phyloP scores from a whole-genome alignment of 2,113 vertebrate genomes.

The Acrocephalus arundinaceus region DNA sequence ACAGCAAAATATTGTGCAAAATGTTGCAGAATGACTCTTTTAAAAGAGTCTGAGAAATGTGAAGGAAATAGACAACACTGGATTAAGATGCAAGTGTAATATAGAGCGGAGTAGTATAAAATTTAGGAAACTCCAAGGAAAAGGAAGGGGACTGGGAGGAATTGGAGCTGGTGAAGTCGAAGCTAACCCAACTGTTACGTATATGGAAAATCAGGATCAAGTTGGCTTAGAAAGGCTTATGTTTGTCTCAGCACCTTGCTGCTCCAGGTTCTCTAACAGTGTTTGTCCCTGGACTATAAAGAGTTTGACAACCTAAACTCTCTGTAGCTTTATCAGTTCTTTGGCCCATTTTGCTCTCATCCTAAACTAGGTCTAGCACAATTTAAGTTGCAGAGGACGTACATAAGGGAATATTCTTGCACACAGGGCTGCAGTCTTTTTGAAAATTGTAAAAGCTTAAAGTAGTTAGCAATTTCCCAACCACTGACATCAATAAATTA shows the following conservation, averaged over 20 bases:
- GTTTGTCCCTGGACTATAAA: not conserved
- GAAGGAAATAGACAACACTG: not conserved
- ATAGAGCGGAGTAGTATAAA: not conserved
- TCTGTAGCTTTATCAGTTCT: not conserved
- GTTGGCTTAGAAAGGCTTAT: not conserved
- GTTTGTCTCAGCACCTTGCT: not conserved
- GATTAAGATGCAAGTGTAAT: not conserved
- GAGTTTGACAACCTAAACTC: not conserved
- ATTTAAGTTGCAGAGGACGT: not conserved
- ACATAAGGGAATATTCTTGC: constrained; percentile 28
- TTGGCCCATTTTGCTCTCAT: constrained; percentile 10
- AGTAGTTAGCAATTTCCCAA: constrained; percentile 29
- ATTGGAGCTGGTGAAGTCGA: not conserved
- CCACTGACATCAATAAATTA: constrained; percentile 54
- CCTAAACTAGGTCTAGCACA: constrained; percentile 42
- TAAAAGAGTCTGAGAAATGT: not conserved
- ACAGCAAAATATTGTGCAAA: not conserved
- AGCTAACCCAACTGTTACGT: not conserved
- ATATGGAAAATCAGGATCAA: not conserved
- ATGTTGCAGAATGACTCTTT: not conserved
- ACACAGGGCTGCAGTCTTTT: not conserved
- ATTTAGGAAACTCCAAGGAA: not conserved
- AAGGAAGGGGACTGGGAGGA: not conserved
- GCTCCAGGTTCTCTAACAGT: not conserved
- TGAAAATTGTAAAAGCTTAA: constrained; percentile 35